Base-by-base conservation (phyloP, 2,113 vertebrate species). In the Tricholaema leucomelas region DNA sequence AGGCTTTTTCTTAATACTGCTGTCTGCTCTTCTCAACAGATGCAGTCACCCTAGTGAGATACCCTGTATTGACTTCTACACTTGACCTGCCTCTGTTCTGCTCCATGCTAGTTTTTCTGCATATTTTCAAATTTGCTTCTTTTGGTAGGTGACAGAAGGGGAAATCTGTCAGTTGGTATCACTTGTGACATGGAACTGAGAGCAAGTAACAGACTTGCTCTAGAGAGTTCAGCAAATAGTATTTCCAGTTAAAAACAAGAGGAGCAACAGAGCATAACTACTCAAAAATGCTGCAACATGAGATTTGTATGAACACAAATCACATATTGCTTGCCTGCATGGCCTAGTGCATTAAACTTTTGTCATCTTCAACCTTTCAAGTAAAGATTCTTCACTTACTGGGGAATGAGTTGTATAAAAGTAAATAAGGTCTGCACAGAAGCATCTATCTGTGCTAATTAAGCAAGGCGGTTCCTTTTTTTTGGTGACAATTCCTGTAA, bases 1-100 rank as follows among this genome's bases (percentile, higher is more conserved):
- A 87, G 54, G 81, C 54, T 93, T 91, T 92, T 67, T 56, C 85
- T 87, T 91, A 93, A 88, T 90, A n/a, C 69, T 81, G 64, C 95
- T 95, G 92, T 95, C 87, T 94, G 90, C 36, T 94, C 73, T 50
- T 54, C 58, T 54, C 55, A 61, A 2, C 2, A 11, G 65, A 76
- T 76, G 61, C 5, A 15, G 58, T 63, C 85, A 85, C 73, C 54
- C 54, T 73, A 64, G 75, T 18, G 85, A 84, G 72, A 58, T 67
- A 58, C 9, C 77, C 67, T 81, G 8, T 16, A 42, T 63, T 75
- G 21, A 42, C 60, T 85, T 71, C 30, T 59, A 17, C 20, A 44
- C 50, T 46, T 81, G 35, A 66, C 35, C 25, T 70, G 58, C 40
- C 40, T 50, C 5, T 4, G 31, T 56, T 73, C 21, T 48, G 12